phyloP scores from a whole-genome alignment of 2,797 vertebrate species.

The Rousettus madagascariensis region DNA sequence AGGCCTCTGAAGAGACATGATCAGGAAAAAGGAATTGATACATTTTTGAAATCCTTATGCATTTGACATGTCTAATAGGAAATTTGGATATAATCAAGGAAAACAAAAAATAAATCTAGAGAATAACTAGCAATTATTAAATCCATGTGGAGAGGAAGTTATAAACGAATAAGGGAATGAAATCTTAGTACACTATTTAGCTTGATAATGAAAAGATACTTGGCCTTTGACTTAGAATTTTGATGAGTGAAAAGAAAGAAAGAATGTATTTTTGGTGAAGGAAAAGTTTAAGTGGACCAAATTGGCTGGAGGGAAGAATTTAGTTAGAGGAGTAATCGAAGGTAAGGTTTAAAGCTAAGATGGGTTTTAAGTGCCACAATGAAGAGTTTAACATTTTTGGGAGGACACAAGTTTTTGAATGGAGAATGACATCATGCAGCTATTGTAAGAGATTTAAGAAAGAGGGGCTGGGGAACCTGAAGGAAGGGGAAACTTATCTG shows the following conservation, averaged over 20 bases:
- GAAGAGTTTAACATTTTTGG: not conserved
- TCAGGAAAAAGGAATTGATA: not conserved
- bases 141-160: not conserved
- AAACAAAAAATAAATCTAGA: not conserved
- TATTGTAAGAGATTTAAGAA: not conserved
- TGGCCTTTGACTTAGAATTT: not conserved
- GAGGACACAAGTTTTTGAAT: not conserved
- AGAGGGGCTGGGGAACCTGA: not conserved
- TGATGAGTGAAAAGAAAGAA: not conserved
- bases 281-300: not conserved
- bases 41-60: not conserved
- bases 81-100: not conserved
- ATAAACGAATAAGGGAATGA: not conserved
- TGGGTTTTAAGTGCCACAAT: not conserved
- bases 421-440: not conserved
- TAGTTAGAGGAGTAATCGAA: not conserved
- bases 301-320: not conserved
- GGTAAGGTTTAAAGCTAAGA: not conserved
- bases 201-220: not conserved
- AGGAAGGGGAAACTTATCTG: not conserved
- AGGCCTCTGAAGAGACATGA: not conserved
- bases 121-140: not conserved
- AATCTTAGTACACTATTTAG: not conserved
- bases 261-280: not conserved
- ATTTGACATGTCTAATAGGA: not conserved